Base-by-base conservation (phyloP, 1,140 invertebrate species). In the Agrypnia vestita region DNA sequence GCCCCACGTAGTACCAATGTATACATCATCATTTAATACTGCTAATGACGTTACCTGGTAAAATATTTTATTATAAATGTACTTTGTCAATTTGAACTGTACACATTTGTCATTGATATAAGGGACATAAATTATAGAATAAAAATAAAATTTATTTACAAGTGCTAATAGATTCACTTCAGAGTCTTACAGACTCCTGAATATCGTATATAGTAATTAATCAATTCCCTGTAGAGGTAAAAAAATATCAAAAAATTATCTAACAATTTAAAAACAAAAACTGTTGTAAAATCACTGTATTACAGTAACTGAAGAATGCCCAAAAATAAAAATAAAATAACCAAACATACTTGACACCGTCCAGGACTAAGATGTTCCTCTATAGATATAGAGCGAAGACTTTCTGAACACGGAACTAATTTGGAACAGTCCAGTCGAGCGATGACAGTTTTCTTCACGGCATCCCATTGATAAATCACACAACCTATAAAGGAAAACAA, bases 361-460 rank as follows among this genome's bases (percentile, higher is more conserved):
- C 94, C 94, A 3, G 93, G 93, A 59, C 93, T 95, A 0, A 96
- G 90, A 85, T 95, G 94, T 84, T 97, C 96, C 86, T 98, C 97
- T 81, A 97, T 96, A 46, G 95, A 94, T 76, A 97, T 97, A 12
- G 96, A 97, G 84, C 97, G 95, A 13, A 98, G 88, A 84, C 95
- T 97, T 87, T 98, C 97, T 1, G 96, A 97, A 85, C 96, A 97
- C 13, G 97, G 97, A 69, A 95, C 93, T 72, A 98, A 89, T 88
- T 97, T 97, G 1, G 96, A 97, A 90, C 96, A 97, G 87, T 98
- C 96, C 61, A 98, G 88, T 83, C 96, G 94, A 83, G 96, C 95
- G 1, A 94, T 86, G 76, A 96, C 93, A 21, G 87, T 89, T 81
- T 93, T 91, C 0, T 90, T 90, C 35, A 87, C 85, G 13, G 91